These are phyloP conservation scores for Eupithecia pulchellata DNA, from an alignment of 2,888 invertebrate species.

Conservation along the genomic window DNA sequence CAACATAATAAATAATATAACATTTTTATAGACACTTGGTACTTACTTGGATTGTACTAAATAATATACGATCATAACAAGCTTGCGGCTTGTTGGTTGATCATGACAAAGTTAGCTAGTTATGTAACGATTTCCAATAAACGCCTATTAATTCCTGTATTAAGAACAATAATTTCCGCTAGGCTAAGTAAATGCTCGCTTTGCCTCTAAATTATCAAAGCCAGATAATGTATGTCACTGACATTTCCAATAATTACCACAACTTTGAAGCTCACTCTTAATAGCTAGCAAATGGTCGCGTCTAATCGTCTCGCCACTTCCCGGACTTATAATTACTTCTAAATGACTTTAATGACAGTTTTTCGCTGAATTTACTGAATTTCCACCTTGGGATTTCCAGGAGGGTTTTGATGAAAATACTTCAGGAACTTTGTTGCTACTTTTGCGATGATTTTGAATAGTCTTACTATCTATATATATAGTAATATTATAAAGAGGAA, in stretches of 20 bases:
- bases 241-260: conserved; percentile 48
- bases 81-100: too few species aligned
- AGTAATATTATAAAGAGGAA: too few species aligned
- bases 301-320: conserved; percentile 56
- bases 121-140: not conserved
- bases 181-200: conserved; percentile 37
- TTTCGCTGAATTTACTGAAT: conserved; percentile 48
- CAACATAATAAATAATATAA: too few species aligned
- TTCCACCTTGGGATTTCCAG: conserved; percentile 47
- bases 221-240: conserved; percentile 40
- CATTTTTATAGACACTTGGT: too few species aligned
- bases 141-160: not conserved
- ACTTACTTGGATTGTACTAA: too few species aligned
- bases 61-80: too few species aligned
- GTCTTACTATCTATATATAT: too few species aligned
- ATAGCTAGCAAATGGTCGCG: conserved; percentile 62
- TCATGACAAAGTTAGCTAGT: not conserved
- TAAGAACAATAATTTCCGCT: conserved; percentile 43
- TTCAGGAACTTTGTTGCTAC: conserved; percentile 43
- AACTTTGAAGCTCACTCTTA: conserved; percentile 53
- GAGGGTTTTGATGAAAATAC: conserved; percentile 53
- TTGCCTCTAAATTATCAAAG: conserved; percentile 38
- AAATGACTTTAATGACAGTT: conserved; percentile 64
- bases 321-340: conserved; percentile 63
- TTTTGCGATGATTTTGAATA: conserved; percentile 26